phyloP scores from a whole-genome alignment of 1,140 invertebrate genomes.

The Philopotamus ludificatus region DNA sequence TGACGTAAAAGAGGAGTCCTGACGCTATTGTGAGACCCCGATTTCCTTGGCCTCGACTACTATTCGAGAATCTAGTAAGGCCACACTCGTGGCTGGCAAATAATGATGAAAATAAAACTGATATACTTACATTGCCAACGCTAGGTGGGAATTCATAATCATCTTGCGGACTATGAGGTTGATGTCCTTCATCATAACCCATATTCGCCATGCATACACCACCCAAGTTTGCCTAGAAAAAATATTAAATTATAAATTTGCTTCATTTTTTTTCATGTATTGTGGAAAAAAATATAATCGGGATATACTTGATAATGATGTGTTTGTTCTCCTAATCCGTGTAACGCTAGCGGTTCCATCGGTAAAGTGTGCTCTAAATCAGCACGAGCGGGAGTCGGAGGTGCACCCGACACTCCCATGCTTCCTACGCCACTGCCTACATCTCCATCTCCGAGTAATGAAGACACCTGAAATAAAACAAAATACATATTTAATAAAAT shows the following conservation, averaged over 20 bases:
- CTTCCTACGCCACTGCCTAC: conserved; percentile 28
- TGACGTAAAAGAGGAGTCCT: too few relatives aligned
- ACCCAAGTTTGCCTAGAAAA: conserved; percentile 46
- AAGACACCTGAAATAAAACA: conserved; percentile 33
- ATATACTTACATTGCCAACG: conserved; percentile 68
- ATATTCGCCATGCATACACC: conserved; percentile 66
- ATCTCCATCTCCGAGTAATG: conserved; percentile 37
- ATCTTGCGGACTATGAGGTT: conserved; percentile 66
- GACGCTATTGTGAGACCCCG: too few relatives aligned
- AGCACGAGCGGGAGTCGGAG: conserved; percentile 35
- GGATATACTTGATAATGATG: conserved; percentile 46
- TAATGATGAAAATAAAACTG: too few relatives aligned
- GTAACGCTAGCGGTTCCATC: conserved; percentile 47
- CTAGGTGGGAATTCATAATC: conserved; percentile 84
- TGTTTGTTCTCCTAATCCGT: conserved; percentile 44
- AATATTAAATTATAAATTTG: conserved; percentile 10
- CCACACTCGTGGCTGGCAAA: too few relatives aligned
- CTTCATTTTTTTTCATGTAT: background rate
- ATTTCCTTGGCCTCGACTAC: too few relatives aligned
- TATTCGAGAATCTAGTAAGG: too few relatives aligned
- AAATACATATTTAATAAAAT: conserved; percentile 2
- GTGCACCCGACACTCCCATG: conserved; percentile 29
- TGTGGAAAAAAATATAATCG: background rate
- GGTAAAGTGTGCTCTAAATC: conserved; percentile 46
- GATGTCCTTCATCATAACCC: conserved; percentile 73